phyloP scores from a whole-genome alignment of 2,797 vertebrate genomes.

The Pteronotus mesoamericanus region DNA sequence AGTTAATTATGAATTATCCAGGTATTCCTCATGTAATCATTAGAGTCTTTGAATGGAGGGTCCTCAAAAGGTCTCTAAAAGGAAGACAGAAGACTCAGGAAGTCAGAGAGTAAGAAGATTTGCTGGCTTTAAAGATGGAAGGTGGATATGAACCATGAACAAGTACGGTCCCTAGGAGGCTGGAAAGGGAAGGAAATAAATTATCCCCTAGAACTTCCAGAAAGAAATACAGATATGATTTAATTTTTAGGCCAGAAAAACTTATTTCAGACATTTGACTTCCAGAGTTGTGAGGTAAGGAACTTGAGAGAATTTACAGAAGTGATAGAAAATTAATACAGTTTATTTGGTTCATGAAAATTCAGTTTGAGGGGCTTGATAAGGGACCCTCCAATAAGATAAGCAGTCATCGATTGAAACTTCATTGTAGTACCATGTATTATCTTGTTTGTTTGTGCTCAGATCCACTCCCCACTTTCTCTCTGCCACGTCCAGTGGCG shows the following conservation, averaged over 20 bases:
- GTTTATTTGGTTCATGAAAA: not conserved
- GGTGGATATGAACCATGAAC: rapidly evolving
- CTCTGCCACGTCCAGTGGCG: not conserved
- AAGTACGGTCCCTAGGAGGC: not conserved
- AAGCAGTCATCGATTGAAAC: not conserved
- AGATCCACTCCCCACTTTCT: not conserved
- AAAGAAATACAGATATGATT: not conserved
- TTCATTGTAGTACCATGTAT: not conserved
- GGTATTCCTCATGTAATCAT: not conserved
- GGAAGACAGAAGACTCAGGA: not conserved
- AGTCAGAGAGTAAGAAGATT: not conserved
- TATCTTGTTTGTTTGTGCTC: not conserved
- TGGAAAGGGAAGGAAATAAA: not conserved
- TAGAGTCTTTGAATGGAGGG: not conserved
- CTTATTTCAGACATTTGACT: not conserved
- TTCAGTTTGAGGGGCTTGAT: not conserved
- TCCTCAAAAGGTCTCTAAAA: not conserved
- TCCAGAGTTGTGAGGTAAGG: not conserved
- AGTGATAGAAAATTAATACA: not conserved
- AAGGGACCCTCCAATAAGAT: not conserved
- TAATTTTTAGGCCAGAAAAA: not conserved
- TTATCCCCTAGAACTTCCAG: not conserved
- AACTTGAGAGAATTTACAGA: not conserved
- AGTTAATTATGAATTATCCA: not conserved
- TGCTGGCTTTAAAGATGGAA: not conserved